Base-by-base conservation (phyloP, 2,888 invertebrate genomes). In the Hirtodrosophila cameraria region DNA sequence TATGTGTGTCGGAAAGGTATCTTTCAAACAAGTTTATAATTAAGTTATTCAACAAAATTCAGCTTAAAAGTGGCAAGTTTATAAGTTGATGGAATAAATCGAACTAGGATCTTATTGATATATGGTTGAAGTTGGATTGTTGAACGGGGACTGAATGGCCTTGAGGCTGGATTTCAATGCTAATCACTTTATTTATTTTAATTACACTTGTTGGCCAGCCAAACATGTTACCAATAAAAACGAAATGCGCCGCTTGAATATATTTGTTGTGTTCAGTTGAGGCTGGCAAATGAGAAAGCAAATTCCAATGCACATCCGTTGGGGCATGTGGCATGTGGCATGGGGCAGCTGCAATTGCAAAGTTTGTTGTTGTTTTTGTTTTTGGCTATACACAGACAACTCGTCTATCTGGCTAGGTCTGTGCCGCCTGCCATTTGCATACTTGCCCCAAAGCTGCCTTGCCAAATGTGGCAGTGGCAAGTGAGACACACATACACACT, bases 151-250 rank as follows among this genome's bases (percentile, higher is more conserved):
- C n/a, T n/a, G n/a, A n/a, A 50, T 42, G 66, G 63, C 66, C 68
- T 66, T 72, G 67, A 48, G 46, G 15, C 41, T 33, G 52, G 7
- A 38, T 36, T 39, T 12, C 46, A 49, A 45, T 50, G 30, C 25
- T 42, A 45, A 53, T 41, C 31, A 27, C 38, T 36, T 41, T 38
- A 49, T 53, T 63, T 58, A 46, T 25, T 48, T 54, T 72, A 75
- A 72, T 75, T 64, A 50, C 57, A 62, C 45, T 48, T 52, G 57
- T 46, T 65, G 42, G 54, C 60, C 50, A 25, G 79, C 57, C 59
- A 72, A 83, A 85, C 86, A 55, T 74, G 84, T 83, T 83, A 61
- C 75, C 86, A 83, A 83, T 71, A 83, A 83, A 83, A 83, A 78
- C 87, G 87, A 83, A 83, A 85, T 63, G 69, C 43, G 30, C 52